Conservation (phyloP, 1,140 invertebrate genomes). For the Drosophila gunungcola region DNA sequence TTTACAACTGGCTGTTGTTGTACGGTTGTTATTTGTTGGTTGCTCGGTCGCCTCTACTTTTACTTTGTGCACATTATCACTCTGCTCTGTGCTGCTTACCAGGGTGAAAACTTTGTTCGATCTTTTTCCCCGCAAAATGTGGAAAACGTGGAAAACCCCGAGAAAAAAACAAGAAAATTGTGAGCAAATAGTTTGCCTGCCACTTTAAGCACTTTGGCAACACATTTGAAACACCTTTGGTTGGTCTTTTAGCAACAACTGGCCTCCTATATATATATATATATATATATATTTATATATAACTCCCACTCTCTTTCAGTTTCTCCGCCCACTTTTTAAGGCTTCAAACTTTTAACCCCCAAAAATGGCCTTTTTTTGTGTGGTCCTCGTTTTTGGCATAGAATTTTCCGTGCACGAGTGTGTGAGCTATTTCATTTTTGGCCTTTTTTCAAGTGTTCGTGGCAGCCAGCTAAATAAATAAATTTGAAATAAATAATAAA, state of each 20-base stretch:
- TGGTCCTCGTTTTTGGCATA: conserved; percentile 30
- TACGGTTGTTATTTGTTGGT: conserved; percentile 30
- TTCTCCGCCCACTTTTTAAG: conserved; percentile 37
- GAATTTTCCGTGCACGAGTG: conserved; percentile 1
- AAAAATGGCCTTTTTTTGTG: conserved; percentile 31
- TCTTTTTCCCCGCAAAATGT: conserved; percentile 46
- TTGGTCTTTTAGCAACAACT: conserved; percentile 66
- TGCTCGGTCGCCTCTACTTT: conserved; percentile 60
- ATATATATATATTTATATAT: neutral
- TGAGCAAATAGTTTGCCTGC: conserved; percentile 67
- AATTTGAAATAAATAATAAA: conserved; percentile 81
- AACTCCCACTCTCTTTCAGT: conserved; percentile 1
- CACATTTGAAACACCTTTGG: conserved; percentile 78
- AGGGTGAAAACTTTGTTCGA: conserved; percentile 71
- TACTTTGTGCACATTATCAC: conserved; percentile 79
- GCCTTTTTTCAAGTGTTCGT: conserved; percentile 30
- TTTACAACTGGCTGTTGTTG: conserved; percentile 52
- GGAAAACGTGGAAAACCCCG: conserved; percentile 22
- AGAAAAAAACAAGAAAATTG: conserved; percentile 45
- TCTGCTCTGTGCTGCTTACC: conserved; percentile 27
- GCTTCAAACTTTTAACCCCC: conserved; percentile 29
- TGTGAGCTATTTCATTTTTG: conserved; percentile 21
- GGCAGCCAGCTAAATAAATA: conserved; percentile 66
- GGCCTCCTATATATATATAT: neutral
- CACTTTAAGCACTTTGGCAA: conserved; percentile 76